Conservation (phyloP, 2,113 vertebrate species). For the Cyanistes caeruleus region DNA sequence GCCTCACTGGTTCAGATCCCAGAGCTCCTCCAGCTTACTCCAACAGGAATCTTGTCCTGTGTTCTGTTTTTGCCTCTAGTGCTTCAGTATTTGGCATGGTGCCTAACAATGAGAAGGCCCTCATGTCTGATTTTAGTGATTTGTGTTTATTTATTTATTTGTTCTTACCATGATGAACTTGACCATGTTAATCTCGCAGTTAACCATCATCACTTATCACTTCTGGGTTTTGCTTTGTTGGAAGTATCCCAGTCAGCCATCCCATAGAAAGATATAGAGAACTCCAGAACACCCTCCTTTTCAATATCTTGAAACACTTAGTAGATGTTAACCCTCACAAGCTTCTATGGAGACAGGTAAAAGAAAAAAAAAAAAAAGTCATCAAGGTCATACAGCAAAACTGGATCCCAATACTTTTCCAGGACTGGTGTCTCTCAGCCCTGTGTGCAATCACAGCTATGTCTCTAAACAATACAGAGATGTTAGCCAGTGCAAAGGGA, state of each 20-base stretch:
- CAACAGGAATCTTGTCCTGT: not conserved
- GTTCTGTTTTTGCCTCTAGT: not conserved
- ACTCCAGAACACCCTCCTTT: not conserved
- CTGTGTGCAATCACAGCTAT: not conserved
- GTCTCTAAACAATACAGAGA: not conserved
- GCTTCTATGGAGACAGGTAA: not conserved
- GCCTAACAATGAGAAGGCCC: not conserved
- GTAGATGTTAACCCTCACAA: not conserved
- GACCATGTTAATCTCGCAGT: not conserved
- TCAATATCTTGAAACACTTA: not conserved
- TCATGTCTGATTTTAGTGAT: not conserved
- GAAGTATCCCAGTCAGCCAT: not conserved
- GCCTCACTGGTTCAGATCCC: not conserved
- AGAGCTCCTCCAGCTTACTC: not conserved
- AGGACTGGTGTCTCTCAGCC: not conserved
- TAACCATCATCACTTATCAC: not conserved
- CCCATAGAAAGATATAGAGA: not conserved
- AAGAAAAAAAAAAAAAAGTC: not conserved
- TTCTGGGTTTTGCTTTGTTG: not conserved
- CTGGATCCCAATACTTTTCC: not conserved
- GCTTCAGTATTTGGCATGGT: not conserved
- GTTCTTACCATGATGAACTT: not conserved
- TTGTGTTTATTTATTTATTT: not conserved
- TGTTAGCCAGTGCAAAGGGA: not conserved
- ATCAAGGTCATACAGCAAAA: not conserved